phyloP scores from a whole-genome alignment of 2,888 invertebrate species.

The Lysandra bellargus region DNA sequence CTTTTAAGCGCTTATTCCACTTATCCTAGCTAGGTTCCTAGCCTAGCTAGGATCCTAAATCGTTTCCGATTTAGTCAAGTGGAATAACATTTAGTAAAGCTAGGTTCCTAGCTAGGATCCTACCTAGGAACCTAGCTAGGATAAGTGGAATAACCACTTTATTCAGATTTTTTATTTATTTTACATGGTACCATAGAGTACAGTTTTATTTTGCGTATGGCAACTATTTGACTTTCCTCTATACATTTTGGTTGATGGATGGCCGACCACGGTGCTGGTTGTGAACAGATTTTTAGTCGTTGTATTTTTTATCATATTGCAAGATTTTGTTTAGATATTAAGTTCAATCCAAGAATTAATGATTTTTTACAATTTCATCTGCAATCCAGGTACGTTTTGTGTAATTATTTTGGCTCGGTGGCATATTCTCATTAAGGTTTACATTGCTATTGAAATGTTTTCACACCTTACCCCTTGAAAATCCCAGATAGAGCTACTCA shows the following conservation, averaged over 20 bases:
- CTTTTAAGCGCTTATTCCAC: too few species aligned
- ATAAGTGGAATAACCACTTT: too few species aligned
- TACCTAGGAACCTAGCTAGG: too few species aligned
- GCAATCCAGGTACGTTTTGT: constrained; percentile 32
- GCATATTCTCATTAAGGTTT: constrained; percentile 64
- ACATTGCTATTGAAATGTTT: constrained; percentile 64
- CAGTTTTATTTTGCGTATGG: neutral
- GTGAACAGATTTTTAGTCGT: constrained; percentile 58
- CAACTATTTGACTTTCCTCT: constrained; percentile 32
- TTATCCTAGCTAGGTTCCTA: too few species aligned
- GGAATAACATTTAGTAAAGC: too few species aligned
- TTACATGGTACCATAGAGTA: neutral
- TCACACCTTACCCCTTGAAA: constrained; percentile 59
- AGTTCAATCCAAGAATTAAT: constrained; percentile 39
- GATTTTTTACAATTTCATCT: constrained; percentile 35
- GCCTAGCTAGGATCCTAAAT: too few species aligned
- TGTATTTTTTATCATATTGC: constrained; percentile 54
- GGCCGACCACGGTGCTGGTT: constrained; percentile 59
- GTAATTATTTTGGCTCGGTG: constrained; percentile 47
- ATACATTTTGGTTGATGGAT: constrained; percentile 41
- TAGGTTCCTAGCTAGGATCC: too few species aligned
- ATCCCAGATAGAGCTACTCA: constrained; percentile 57
- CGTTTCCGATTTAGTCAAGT: too few species aligned
- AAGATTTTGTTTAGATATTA: constrained; percentile 53
- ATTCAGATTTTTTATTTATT: neutral